A percentile compares a stretch with the other conserved stretches of the same genome.
Conservation (phyloP, 1,140 invertebrate genomes). For the Danaus melanippus region DNA sequence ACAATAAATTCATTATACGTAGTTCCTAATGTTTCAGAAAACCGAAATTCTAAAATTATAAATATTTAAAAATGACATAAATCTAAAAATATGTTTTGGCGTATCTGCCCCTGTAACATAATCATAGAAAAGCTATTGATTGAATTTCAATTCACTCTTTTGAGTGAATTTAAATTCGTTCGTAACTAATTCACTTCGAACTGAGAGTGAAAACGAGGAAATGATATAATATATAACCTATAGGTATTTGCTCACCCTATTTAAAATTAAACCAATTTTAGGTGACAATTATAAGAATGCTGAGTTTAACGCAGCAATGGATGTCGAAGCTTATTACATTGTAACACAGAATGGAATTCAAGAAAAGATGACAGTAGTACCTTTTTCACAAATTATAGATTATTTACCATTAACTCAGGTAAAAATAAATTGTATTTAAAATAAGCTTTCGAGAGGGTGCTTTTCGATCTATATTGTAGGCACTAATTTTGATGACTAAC, state of each 20-base stretch:
- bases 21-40: too few relatives aligned
- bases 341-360: slow-evolving; percentile 21
- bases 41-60: too few relatives aligned
- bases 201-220: neutral
- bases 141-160: too few relatives aligned
- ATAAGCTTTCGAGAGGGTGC: too few relatives aligned
- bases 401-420: neutral
- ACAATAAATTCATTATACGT: too few relatives aligned
- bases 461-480: too few relatives aligned
- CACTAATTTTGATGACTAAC: too few relatives aligned
- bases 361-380: slow-evolving; percentile 36
- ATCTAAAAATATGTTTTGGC: neutral
- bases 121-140: too few relatives aligned
- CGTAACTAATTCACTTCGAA: too few relatives aligned
- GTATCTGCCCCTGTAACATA: too few relatives aligned
- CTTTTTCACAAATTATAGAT: slow-evolving; percentile 35
- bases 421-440: too few relatives aligned
- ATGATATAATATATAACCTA: slow-evolving; percentile 7
- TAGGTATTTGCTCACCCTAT: neutral
- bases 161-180: too few relatives aligned
- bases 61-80: slow-evolving; percentile 2
- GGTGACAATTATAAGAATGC: slow-evolving; percentile 25
- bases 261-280: slow-evolving; percentile 17
- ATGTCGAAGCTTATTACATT: slow-evolving; percentile 42
- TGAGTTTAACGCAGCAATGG: slow-evolving; percentile 49